Base-by-base conservation (phyloP, 2,113 vertebrate genomes). In the Anolis carolinensis region DNA sequence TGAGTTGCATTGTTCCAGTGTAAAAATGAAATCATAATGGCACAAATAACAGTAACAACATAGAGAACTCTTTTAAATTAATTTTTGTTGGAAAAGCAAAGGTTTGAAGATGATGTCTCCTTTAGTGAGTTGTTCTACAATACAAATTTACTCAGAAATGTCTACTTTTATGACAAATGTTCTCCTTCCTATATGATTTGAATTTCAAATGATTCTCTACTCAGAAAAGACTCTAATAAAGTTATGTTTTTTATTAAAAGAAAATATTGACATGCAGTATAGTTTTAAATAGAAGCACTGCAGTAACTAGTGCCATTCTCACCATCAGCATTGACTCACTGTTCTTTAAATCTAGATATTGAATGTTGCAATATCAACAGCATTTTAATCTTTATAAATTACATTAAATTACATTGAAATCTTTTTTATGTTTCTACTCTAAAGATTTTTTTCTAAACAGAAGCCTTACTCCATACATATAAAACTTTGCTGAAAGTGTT, bases 1-100 rank as follows among this genome's bases (percentile, higher is more conserved):
- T 96, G 93, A 97, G 94, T 84, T 88, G 86, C 76, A 81, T 93
- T 30, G 88, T 89, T 75, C 78, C 70, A 88, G 75, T 73, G 77
- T 81, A 2, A 23, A 73, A 6, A 59, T 50, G 10, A 78, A 0
- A 3, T 73, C 81, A 90, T 13, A 90, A 90, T 63, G 55, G 34
- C 32, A 83, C 63, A 36, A 39, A 50, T 13, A 63, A 78, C 48
- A 55, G 79, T 0, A 2, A 8, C 1, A 70, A 2, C 7, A 82
- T 4, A 2, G 68, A 4, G 62, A 87, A 76, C 44, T 70, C 9
- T 7, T 59, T 59, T 16, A 59, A 70, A 52, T 27, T 23, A 63
- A 10, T 34, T n/a, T 13, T 39, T 85, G n/a, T 79, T 36, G 79
- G 50, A 63, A 88, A n/a, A 2, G 55, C 5, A 44, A 81, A 74